These are phyloP conservation scores for Ostrea denselamellosa DNA, from an alignment of 1,140 invertebrate genomes.

Conservation along the genomic window DNA sequence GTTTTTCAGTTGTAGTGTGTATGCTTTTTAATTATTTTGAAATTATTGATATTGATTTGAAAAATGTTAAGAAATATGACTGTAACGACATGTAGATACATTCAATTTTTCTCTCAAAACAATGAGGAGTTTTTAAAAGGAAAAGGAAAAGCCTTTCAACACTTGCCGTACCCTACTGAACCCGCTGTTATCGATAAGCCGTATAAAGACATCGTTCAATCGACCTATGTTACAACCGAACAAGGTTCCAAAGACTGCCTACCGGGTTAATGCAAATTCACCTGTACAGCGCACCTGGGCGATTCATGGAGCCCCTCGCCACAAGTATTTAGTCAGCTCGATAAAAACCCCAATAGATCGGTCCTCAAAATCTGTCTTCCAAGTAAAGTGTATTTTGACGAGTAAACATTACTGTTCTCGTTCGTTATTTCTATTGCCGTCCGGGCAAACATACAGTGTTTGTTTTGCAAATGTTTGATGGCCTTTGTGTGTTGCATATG, in stretches of 20 bases:
- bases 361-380: neutral
- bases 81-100: too few species aligned
- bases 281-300: constrained; percentile 11
- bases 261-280: neutral
- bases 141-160: neutral
- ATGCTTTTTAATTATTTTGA: too few species aligned
- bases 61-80: too few species aligned
- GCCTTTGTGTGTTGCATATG: neutral
- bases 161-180: neutral
- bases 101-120: too few species aligned
- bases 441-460: neutral
- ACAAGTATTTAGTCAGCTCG: constrained; percentile 30
- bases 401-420: neutral
- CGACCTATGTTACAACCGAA: neutral
- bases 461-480: constrained; percentile 8
- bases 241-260: neutral
- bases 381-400: neutral
- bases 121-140: too few species aligned
- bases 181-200: neutral
- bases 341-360: neutral
- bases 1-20: too few species aligned
- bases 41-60: too few species aligned
- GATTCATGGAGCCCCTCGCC: neutral
- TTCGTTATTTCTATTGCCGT: constrained; percentile 14
- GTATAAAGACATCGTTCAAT: neutral